These are phyloP conservation scores for Brachyrhaphis roseni DNA, from an alignment of 2,797 vertebrate species.

Conservation along the genomic window DNA sequence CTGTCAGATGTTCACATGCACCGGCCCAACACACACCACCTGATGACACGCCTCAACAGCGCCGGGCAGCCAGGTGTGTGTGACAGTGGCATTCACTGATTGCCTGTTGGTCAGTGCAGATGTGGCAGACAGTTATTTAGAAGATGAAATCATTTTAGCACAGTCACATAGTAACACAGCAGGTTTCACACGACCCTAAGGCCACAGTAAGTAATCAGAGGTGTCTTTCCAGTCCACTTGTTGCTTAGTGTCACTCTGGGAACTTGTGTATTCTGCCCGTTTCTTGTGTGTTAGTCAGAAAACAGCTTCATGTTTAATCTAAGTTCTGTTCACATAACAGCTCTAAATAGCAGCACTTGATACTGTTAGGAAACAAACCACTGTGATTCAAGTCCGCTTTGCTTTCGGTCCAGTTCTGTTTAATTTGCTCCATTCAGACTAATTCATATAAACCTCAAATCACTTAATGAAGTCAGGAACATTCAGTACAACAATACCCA, in stretches of 20 bases:
- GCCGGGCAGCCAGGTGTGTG: conserved; percentile 89
- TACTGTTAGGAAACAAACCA: background rate
- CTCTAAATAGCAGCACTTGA: background rate
- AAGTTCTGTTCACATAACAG: background rate
- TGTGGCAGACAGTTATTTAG: background rate
- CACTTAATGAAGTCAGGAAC: background rate
- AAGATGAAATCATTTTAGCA: background rate
- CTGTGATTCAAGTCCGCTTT: background rate
- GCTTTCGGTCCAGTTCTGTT: background rate
- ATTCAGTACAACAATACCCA: background rate
- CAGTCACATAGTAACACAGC: background rate
- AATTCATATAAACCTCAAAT: background rate
- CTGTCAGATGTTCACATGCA: conserved; percentile 93
- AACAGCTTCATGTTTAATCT: background rate
- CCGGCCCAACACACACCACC: conserved; percentile 79
- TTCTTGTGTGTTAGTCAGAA: background rate
- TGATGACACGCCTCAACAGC: conserved; percentile 89
- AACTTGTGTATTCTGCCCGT: background rate
- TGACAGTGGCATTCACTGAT: background rate
- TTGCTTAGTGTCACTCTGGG: background rate
- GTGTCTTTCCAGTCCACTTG: background rate
- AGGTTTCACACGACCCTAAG: background rate
- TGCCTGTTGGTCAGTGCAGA: background rate
- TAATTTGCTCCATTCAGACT: background rate
- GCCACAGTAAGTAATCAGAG: background rate